These are phyloP conservation scores for Mugil cephalus DNA, from an alignment of 2,113 vertebrate species.

Conservation along the genomic window DNA sequence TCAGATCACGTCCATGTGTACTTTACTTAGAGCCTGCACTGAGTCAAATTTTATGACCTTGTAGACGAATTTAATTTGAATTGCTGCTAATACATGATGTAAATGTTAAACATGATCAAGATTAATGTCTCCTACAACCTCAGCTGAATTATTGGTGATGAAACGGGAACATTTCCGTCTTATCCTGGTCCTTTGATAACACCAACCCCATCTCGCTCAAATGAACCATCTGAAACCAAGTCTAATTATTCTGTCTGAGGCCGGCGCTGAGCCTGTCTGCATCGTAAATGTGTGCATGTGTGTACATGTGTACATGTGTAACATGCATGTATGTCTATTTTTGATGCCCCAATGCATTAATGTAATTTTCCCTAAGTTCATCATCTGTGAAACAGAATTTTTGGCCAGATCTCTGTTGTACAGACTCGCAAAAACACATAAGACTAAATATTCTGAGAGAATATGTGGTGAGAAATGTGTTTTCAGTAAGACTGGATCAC, in stretches of 20 bases:
- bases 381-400: conserved; percentile 3
- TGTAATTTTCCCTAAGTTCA: background rate
- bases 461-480: conserved; percentile 55
- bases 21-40: conserved; percentile 1
- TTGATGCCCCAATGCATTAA: background rate
- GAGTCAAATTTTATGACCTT: conserved; percentile 7
- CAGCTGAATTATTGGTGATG: conserved; percentile 24
- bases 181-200: conserved; percentile 33
- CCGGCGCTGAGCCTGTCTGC: conserved; percentile 13
- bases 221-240: conserved; percentile 20
- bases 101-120: conserved; percentile 35
- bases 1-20: conserved; percentile 14
- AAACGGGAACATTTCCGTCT: conserved; percentile 22
- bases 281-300: conserved; percentile 2
- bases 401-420: background rate
- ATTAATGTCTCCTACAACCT: conserved; percentile 30
- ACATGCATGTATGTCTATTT: conserved; percentile 6
- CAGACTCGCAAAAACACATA: conserved; percentile 4
- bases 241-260: conserved; percentile 41
- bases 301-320: background rate
- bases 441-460: background rate
- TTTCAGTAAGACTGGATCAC: conserved; percentile 63
- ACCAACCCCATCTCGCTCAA: conserved; percentile 25
- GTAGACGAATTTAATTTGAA: conserved; percentile 1
- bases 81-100: background rate